phyloP scores from a whole-genome alignment of 1,140 invertebrate species.

The Nebria ingens region DNA sequence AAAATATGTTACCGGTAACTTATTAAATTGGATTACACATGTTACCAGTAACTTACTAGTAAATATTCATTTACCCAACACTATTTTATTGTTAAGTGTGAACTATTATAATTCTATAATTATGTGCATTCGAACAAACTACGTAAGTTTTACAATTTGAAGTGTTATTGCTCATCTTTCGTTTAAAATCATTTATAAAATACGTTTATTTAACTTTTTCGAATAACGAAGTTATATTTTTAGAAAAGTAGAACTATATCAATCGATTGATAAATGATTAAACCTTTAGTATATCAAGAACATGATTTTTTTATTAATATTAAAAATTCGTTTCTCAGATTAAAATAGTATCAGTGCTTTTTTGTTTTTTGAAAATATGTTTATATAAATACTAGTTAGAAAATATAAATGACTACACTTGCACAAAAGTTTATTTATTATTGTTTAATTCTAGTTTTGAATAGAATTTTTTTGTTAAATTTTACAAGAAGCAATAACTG shows the following conservation, averaged over 20 bases:
- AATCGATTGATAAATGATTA: not conserved
- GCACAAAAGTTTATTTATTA: not conserved
- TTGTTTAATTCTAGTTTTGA: not conserved
- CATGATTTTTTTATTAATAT: not conserved
- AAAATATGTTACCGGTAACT: too few relatives aligned
- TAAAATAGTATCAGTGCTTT: constrained; percentile 3
- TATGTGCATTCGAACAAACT: too few relatives aligned
- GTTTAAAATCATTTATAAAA: not conserved
- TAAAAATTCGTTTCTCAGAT: not conserved
- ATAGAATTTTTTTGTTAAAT: not conserved
- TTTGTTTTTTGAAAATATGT: not conserved
- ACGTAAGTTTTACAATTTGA: not conserved
- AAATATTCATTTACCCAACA: not conserved
- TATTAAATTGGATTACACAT: too few relatives aligned
- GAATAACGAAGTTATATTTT: not conserved
- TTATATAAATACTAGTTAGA: not conserved
- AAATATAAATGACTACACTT: constrained; percentile 2
- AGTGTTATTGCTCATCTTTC: not conserved
- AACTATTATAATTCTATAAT: too few relatives aligned
- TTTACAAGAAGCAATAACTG: not conserved
- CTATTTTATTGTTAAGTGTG: too few relatives aligned
- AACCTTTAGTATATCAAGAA: not conserved
- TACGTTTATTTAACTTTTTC: not conserved
- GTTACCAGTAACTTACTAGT: too few relatives aligned
- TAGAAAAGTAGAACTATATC: not conserved